A percentile compares a stretch with the other conserved stretches of the same genome.
Conservation (phyloP, 2,888 invertebrate genomes). For the Blera fallax region DNA sequence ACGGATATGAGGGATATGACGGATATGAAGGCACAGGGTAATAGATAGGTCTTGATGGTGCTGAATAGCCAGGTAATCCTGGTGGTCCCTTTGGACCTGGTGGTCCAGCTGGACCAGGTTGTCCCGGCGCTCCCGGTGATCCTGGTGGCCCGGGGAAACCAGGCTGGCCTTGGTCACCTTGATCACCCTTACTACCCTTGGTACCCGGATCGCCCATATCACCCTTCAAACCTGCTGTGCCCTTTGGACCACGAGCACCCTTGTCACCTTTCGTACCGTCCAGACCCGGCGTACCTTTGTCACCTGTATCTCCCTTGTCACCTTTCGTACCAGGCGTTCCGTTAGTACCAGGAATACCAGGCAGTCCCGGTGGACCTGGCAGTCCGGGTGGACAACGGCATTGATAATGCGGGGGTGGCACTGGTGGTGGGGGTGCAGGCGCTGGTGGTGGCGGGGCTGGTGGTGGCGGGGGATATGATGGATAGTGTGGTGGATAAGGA, state of each 20-base stretch:
- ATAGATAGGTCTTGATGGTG: constrained; percentile 19
- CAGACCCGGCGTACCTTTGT: background rate
- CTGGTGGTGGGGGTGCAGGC: background rate
- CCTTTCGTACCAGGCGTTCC: constrained; percentile 26
- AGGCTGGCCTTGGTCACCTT: constrained; percentile 83
- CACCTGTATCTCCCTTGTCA: constrained; percentile 13
- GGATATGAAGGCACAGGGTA: constrained; percentile 17
- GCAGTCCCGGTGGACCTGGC: constrained; percentile 84
- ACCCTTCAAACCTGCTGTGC: background rate
- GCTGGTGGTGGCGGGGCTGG: background rate
- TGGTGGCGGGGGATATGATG: background rate
- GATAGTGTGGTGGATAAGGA: background rate
- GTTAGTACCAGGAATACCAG: constrained; percentile 75
- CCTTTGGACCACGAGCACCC: background rate
- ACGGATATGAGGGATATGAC: background rate
- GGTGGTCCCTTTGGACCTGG: constrained; percentile 25
- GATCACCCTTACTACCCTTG: constrained; percentile 76
- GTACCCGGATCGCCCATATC: background rate
- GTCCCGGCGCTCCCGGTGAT: constrained; percentile 14
- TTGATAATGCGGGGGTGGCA: background rate
- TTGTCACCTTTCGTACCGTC: background rate
- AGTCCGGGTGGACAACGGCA: constrained; percentile 20
- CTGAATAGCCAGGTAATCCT: constrained; percentile 6
- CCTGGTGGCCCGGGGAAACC: constrained; percentile 74
- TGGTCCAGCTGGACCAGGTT: constrained; percentile 27